These are phyloP conservation scores for Adineta ricciae DNA, from an alignment of 2,888 invertebrate species.

Conservation along the genomic window DNA sequence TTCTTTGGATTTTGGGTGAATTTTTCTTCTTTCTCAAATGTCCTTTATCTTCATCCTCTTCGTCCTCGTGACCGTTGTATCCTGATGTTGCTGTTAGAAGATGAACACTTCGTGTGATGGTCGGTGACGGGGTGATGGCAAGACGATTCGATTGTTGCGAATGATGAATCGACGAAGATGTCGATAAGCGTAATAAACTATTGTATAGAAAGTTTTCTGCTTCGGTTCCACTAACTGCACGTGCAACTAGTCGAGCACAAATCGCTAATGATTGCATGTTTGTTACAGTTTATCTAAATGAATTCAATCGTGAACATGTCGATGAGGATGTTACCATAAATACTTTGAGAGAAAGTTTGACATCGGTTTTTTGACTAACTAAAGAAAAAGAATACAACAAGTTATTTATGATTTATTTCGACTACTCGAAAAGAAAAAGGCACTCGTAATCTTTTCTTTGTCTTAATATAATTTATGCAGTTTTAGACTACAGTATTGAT, in stretches of 20 bases:
- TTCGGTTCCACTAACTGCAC: constrained; percentile 2
- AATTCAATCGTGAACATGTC: no score
- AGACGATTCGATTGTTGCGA: background rate
- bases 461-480: background rate
- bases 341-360: background rate
- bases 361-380: background rate
- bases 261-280: constrained; percentile 2
- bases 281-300: background rate
- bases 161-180: background rate
- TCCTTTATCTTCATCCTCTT: background rate
- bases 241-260: background rate
- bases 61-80: constrained; percentile 11
- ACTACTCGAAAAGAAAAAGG: background rate
- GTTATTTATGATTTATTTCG: background rate
- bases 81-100: constrained; percentile 29
- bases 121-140: background rate
- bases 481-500: background rate
- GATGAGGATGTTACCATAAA: no score
- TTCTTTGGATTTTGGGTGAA: background rate
- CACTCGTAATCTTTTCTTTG: background rate
- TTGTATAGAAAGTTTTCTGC: constrained; percentile 2
- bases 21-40: background rate
- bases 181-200: constrained; percentile 20
- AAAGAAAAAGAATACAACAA: background rate
- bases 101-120: constrained; percentile 6